Percentiles rank a stretch among this genome's conserved stretches.
These are phyloP conservation scores for Xyrichtys novacula DNA, from an alignment of 2,797 vertebrate species.

Conservation along the genomic window DNA sequence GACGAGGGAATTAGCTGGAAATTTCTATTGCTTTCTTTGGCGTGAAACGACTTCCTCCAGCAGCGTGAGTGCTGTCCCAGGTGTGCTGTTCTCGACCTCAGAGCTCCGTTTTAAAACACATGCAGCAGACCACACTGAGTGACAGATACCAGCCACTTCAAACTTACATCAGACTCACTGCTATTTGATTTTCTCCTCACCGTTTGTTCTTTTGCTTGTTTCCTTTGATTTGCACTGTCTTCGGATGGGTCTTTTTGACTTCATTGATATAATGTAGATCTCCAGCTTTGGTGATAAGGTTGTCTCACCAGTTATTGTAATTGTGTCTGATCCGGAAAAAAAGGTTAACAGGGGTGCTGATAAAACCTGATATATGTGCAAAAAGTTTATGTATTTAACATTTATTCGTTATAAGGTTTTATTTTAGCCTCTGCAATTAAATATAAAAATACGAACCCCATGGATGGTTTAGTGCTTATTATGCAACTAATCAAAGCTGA, in stretches of 20 bases:
- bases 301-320: neutral
- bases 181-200: conserved; percentile 42
- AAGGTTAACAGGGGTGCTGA: neutral
- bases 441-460: conserved; percentile 22
- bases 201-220: neutral
- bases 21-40: conserved; percentile 92
- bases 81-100: conserved; percentile 87
- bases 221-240: neutral
- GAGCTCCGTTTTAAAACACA: conserved; percentile 85
- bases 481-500: conserved; percentile 42
- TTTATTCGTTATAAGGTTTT: neutral
- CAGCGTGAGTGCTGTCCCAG: conserved; percentile 85
- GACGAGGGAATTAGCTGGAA: conserved; percentile 86
- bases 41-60: conserved; percentile 83
- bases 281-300: neutral
- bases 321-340: neutral
- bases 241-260: neutral
- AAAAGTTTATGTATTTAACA: neutral
- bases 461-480: conserved; percentile 33
- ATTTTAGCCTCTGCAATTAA: conserved; percentile 10
- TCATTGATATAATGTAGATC: no score
- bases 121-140: conserved; percentile 77
- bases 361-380: neutral
- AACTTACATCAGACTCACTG: conserved; percentile 62
- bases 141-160: conserved; percentile 80